Evolutionary conservation across 2,888 invertebrate species (phyloP).

Genomic region (Aspidapion aeneum): DNA sequence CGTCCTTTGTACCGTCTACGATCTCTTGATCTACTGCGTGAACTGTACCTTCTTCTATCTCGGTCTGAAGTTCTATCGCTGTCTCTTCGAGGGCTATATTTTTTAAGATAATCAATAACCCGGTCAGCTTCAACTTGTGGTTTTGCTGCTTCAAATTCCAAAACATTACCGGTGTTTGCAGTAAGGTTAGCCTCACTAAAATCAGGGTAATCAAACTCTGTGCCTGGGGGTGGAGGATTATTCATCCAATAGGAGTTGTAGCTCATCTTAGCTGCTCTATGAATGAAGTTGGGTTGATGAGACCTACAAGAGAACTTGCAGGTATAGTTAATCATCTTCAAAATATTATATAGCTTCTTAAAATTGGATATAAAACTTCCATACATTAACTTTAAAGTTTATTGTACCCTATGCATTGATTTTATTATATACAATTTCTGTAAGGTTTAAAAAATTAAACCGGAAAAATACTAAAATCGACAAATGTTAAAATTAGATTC

Average conservation of each 20-base stretch:
- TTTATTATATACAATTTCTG: no score
- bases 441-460: no score
- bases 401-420: background rate
- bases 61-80: conserved; percentile 27
- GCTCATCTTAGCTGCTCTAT: conserved; percentile 43
- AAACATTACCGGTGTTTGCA: conserved; percentile 14
- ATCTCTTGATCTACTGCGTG: conserved; percentile 26
- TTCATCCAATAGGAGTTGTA: conserved; percentile 41
- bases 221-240: conserved; percentile 48
- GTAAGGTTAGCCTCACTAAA: conserved; percentile 18
- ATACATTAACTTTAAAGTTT: background rate
- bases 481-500: no score
- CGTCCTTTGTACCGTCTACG: conserved; percentile 29
- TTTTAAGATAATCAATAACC: conserved; percentile 27
- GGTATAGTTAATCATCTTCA: conserved; percentile 40
- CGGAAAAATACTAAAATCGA: no score
- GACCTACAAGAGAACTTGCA: conserved; percentile 53
- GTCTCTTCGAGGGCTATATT: conserved; percentile 40
- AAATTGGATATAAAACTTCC: background rate
- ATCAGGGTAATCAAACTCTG: conserved; percentile 36
- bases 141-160: conserved; percentile 17
- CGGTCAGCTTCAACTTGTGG: background rate
- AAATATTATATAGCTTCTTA: background rate
- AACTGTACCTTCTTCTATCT: conserved; percentile 28
- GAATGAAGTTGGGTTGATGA: conserved; percentile 32